Evolutionary conservation across 2,888 invertebrate species (phyloP), one percentile per base, ranked within the genome.

Genomic region (Drosophila birchii): DNA sequence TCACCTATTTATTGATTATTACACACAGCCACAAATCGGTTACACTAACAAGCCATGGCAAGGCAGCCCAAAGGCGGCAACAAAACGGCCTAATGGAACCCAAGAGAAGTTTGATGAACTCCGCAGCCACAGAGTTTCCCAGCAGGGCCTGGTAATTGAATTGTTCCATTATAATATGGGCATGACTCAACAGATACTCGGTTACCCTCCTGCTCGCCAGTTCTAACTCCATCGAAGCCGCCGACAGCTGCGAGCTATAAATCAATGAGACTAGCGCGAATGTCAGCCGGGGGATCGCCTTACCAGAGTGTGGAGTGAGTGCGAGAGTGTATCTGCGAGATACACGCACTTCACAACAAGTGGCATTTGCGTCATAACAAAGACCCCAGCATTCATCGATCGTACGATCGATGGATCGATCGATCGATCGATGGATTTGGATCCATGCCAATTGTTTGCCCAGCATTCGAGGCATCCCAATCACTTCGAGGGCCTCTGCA

Each of bases 361-460:
- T 88, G 87, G 56, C 79, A 76, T 78, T 84, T 76, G 84, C 86
- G 84, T 88, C 88, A 86, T 74, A 78, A 79, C 84, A 78, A 84
- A 61, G 67, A 55, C 57, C 55, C 45, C 58, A 53, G 34, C 54
- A 34, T 26, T 38, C n/a, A 29, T 47, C 39, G 29, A 45, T 45
- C 23, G 18, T 11, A 18, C 41, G 44, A 47, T 18, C 43, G 38
- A 36, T 36, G 36, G 34, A 64, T 56, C 60, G 29, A 66, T 56
- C 60, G 47, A 49, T 58, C 16, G 34, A 66, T 56, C 60, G 47
- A 69, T 62, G 54, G 60, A 64, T 16, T 53, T 16, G 34, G 16
- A 53, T 59, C 68, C 64, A 69, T 72, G 69, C 43, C 72, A 66
- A 66, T 63, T 77, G 67, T 66, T 78, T 80, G 69, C 58, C 45